Evolutionary conservation across 1,140 invertebrate species (phyloP).

Genomic region (Lineus longissimus): DNA sequence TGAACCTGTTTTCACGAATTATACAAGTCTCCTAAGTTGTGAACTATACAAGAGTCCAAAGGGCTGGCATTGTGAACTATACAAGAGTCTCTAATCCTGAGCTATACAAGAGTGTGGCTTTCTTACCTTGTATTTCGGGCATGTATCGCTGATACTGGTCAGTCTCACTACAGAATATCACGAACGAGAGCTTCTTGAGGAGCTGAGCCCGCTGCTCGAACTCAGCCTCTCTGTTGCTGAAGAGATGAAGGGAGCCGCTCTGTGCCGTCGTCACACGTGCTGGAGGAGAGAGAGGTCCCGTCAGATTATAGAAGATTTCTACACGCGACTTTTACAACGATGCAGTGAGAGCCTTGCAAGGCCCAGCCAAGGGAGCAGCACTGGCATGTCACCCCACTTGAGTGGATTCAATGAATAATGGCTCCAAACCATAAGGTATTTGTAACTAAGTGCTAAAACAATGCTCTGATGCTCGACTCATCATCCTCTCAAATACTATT

Average conservation of each 20-base stretch:
- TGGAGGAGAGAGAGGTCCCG: slow-evolving; percentile 48
- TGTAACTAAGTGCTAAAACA: too few relatives aligned
- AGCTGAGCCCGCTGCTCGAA: slow-evolving; percentile 82
- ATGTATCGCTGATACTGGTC: slow-evolving; percentile 91
- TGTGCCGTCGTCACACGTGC: slow-evolving; percentile 75
- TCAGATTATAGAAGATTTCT: too few relatives aligned
- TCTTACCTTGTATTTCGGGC: slow-evolving; percentile 86
- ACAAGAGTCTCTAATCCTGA: too few relatives aligned
- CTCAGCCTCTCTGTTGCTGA: slow-evolving; percentile 81
- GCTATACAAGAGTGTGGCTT: too few relatives aligned
- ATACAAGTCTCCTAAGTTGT: background rate
- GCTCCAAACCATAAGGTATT: too few relatives aligned
- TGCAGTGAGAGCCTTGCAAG: background rate
- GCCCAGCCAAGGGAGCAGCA: too few relatives aligned
- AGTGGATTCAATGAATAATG: background rate
- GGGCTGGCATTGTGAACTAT: too few relatives aligned
- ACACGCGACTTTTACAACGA: background rate
- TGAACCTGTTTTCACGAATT: background rate
- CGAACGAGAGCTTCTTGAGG: slow-evolving; percentile 83
- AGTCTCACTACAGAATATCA: slow-evolving; percentile 84
- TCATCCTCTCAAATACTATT: too few relatives aligned
- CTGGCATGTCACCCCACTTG: background rate
- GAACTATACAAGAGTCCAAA: too few relatives aligned
- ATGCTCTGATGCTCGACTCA: too few relatives aligned
- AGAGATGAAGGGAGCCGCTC: slow-evolving; percentile 68